These are phyloP conservation scores for Ormyrus labotus DNA, from an alignment of 2,888 invertebrate genomes.

Conservation along the genomic window DNA sequence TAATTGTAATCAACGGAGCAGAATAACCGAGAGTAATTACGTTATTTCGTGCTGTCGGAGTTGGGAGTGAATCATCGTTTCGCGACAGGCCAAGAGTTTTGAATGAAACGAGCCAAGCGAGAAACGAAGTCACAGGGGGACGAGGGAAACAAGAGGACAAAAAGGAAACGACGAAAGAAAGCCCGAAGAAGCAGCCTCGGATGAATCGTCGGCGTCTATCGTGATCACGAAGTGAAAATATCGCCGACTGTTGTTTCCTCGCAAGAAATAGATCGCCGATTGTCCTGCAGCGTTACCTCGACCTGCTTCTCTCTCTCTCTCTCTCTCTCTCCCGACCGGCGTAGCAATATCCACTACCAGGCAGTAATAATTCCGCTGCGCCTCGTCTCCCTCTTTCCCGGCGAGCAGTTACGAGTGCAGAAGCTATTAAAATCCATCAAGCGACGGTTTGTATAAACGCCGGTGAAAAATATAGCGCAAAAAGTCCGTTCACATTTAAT, in stretches of 20 bases:
- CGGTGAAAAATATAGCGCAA: slow-evolving; percentile 29
- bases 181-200: not conserved
- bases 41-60: slow-evolving; percentile 14
- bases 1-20: slow-evolving; percentile 35
- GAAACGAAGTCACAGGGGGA: not conserved
- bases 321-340: slow-evolving; percentile 22
- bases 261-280: slow-evolving; percentile 60
- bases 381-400: not conserved
- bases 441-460: slow-evolving; percentile 16
- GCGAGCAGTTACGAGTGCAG: slow-evolving; percentile 21
- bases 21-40: slow-evolving; percentile 38
- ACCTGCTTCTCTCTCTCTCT: slow-evolving; percentile 62
- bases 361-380: slow-evolving; percentile 57
- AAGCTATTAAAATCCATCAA: slow-evolving; percentile 50
- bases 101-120: slow-evolving; percentile 26
- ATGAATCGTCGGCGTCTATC: slow-evolving; percentile 17
- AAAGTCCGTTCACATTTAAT: slow-evolving; percentile 40
- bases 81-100: slow-evolving; percentile 22
- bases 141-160: not conserved
- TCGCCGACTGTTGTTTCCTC: slow-evolving; percentile 21
- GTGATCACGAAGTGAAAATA: slow-evolving; percentile 48
- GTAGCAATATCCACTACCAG: not conserved
- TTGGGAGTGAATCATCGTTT: slow-evolving; percentile 30
- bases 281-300: slow-evolving; percentile 68
- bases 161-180: slow-evolving; percentile 9